Evolutionary conservation across 2,888 invertebrate species (phyloP).

Genomic region (Perdita meconis): DNA sequence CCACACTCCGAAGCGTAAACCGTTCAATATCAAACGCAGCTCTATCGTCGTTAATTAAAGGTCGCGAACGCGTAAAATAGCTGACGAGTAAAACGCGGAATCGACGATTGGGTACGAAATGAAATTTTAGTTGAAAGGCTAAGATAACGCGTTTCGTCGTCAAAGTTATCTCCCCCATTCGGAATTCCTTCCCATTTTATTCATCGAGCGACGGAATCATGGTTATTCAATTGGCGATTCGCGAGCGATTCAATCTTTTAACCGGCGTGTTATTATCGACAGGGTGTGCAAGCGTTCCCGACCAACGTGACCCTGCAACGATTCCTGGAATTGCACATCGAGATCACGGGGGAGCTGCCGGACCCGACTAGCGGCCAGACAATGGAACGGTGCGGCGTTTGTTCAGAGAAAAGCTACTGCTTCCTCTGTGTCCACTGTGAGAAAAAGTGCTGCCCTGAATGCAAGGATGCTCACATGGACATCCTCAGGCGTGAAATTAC

Average conservation of each 20-base stretch:
- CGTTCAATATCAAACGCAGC: conserved; percentile 21
- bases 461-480: conserved; percentile 98
- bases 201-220: not conserved
- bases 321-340: conserved; percentile 96
- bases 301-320: conserved; percentile 98
- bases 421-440: conserved; percentile 97
- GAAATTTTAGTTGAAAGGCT: conserved; percentile 35
- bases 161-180: conserved; percentile 6
- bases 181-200: conserved; percentile 21
- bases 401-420: conserved; percentile 96
- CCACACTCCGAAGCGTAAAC: not conserved
- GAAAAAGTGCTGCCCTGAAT: conserved; percentile 98
- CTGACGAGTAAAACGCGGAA: too few relatives aligned
- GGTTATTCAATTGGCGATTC: conserved; percentile 27
- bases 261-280: conserved; percentile 56
- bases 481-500: conserved; percentile 96
- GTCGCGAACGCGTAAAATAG: too few relatives aligned
- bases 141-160: not conserved
- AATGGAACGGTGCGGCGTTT: conserved; percentile 97
- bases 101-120: conserved; percentile 18
- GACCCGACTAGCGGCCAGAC: conserved; percentile 96
- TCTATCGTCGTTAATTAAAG: conserved; percentile 30
- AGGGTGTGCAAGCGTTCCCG: conserved; percentile 92
- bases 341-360: conserved; percentile 95
- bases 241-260: conserved; percentile 18